These are phyloP conservation scores for Colletes collaris DNA, from an alignment of 2,888 invertebrate genomes.

Conservation along the genomic window DNA sequence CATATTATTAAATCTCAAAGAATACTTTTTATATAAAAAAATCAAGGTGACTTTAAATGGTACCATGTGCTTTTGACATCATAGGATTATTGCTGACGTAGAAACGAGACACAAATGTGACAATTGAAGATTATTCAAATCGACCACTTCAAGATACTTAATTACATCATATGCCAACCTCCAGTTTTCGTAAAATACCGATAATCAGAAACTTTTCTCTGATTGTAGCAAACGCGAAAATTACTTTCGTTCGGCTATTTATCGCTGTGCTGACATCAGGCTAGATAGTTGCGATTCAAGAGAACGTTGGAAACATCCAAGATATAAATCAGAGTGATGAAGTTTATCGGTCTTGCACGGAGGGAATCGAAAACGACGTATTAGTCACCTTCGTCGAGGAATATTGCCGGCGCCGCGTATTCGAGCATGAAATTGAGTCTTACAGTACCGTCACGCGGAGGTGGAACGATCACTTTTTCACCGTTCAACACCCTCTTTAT, in stretches of 20 bases:
- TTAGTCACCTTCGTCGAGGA: conserved; percentile 55
- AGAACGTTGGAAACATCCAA: conserved; percentile 30
- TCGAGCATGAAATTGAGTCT: conserved; percentile 70
- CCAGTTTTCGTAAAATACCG: not conserved
- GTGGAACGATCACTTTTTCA: conserved; percentile 44
- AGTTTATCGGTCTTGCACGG: conserved; percentile 59
- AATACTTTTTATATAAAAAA: too few species aligned
- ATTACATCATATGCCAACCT: not conserved
- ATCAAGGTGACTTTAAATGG: too few species aligned
- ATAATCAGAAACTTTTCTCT: conserved; percentile 23
- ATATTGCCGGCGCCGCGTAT: conserved; percentile 60
- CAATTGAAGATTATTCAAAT: too few species aligned
- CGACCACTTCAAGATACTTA: too few species aligned
- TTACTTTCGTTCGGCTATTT: conserved; percentile 5
- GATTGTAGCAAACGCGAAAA: not conserved
- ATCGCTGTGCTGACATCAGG: conserved; percentile 1
- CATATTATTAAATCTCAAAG: too few species aligned
- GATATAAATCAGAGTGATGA: conserved; percentile 64
- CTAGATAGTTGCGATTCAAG: conserved; percentile 8
- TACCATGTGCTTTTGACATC: too few species aligned
- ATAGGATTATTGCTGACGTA: too few species aligned
- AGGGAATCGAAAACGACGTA: conserved; percentile 62
- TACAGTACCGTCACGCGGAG: conserved; percentile 48
- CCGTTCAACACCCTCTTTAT: conserved; percentile 43
- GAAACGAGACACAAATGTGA: too few species aligned